phyloP scores from a whole-genome alignment of 1,140 invertebrate genomes.

The Calosoma granatense region DNA sequence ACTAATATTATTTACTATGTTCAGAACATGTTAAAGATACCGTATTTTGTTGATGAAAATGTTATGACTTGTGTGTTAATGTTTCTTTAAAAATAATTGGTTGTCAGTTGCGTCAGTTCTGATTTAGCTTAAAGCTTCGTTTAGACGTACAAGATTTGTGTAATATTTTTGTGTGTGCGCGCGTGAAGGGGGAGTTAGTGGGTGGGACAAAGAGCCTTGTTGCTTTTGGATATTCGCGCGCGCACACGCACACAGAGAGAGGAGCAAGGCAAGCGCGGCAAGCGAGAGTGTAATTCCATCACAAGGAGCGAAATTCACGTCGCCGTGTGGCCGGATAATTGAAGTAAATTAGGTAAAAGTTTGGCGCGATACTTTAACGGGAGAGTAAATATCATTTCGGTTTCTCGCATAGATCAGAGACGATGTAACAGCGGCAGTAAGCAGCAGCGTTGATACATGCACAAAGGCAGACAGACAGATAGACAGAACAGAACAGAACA shows the following conservation, averaged over 20 bases:
- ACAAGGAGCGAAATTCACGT: background rate
- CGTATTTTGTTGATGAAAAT: too few relatives aligned
- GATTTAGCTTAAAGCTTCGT: too few relatives aligned
- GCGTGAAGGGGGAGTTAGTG: too few relatives aligned
- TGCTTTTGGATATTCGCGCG: too few relatives aligned
- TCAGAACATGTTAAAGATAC: too few relatives aligned
- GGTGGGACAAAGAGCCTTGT: background rate
- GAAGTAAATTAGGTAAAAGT: slow-evolving; percentile 5
- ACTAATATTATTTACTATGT: too few relatives aligned
- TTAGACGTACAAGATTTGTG: too few relatives aligned
- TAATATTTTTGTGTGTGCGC: too few relatives aligned
- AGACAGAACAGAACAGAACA: background rate
- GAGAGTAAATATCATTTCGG: slow-evolving; percentile 7
- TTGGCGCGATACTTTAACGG: slow-evolving; percentile 7
- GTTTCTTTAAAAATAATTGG: too few relatives aligned
- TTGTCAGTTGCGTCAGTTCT: too few relatives aligned
- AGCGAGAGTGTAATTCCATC: background rate
- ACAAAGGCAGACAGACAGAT: background rate
- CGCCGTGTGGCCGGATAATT: background rate
- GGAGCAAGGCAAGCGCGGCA: background rate
- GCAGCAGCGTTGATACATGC: background rate
- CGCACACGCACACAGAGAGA: too few relatives aligned
- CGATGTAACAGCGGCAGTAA: background rate
- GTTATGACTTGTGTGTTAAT: too few relatives aligned
- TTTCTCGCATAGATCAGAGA: background rate